Evolutionary conservation across 1,140 invertebrate genomes (phyloP), one percentile per base, ranked within the genome.

Genomic region (Diabrotica virgifera): DNA sequence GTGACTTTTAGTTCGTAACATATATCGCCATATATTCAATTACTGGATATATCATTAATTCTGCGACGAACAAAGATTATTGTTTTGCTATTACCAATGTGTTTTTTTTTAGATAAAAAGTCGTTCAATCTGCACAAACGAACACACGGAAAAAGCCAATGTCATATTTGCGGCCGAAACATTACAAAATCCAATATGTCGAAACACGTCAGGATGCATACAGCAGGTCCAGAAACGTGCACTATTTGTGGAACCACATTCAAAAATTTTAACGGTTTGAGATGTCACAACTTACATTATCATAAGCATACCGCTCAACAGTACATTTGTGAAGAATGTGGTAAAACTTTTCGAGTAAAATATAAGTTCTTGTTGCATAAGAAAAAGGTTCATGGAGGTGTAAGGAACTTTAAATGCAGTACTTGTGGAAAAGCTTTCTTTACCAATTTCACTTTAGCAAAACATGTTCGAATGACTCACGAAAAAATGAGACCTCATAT

Each of bases 391-490:
- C 73, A 75, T 62, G 68, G 60, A 14, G 71, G 70, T 59, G 64
- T 63, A 62, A 66, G 64, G 59, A 70, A 72, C 59, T 67, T 56
- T 58, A 72, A 66, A 62, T 74, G 72, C 56, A 65, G 72, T 63
- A 70, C 70, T 46, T 71, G 72, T 58, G 70, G 72, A 6, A 75
- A 75, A 62, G 58, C 57, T 5, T 75, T 73, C 63, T 75, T 71
- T 60, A 61, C 66, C 14, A 67, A 66, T 38, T 36, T 63, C 63
- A 68, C 72, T 61, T 53, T 75, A 14, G 71, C 63, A 40, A 72
- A 65, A 11, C 73, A 75, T 50, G 69, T 75, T 8, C 70, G 67
- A 37, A 75, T 74, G 73, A 73, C 71, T 6, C 73, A 75, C 52
- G 67, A 69, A 63, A 69, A 72, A 64, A 1, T 24, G 24, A 24